Percentiles rank a stretch among this genome's conserved stretches.
phyloP scores from a whole-genome alignment of 1,140 invertebrate species.

The Scaptomyza graminum region DNA sequence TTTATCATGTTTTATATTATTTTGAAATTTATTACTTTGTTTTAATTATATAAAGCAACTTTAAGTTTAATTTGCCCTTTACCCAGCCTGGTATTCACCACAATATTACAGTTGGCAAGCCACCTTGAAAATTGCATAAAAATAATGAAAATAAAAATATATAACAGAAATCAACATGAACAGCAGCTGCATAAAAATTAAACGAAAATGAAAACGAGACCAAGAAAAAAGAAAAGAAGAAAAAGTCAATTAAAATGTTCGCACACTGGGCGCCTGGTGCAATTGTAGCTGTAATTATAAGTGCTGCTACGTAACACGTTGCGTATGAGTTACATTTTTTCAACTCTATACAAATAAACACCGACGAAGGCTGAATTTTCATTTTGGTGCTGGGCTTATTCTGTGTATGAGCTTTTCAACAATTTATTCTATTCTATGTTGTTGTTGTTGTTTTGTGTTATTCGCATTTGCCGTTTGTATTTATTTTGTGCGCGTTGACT shows the following conservation, averaged over 20 bases:
- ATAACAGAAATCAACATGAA: background rate
- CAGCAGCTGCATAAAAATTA: background rate
- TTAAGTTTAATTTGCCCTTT: too few species aligned
- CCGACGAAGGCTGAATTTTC: constrained; percentile 30
- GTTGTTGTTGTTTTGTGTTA: constrained; percentile 10
- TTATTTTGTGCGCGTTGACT: constrained; percentile 59
- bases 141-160: background rate
- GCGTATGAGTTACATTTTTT: constrained; percentile 55
- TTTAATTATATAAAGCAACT: too few species aligned
- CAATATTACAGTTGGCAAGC: too few species aligned
- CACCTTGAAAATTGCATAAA: too few species aligned
- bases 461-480: constrained; percentile 38
- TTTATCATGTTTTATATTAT: too few species aligned
- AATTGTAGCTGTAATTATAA: constrained; percentile 58
- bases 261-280: constrained; percentile 19
- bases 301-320: constrained; percentile 35
- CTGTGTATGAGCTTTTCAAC: constrained; percentile 44
- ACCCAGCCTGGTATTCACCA: too few species aligned
- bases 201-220: constrained; percentile 7
- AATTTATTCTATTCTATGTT: constrained; percentile 45
- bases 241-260: constrained; percentile 64
- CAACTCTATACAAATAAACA: constrained; percentile 17
- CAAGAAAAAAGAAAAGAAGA: constrained; percentile 5
- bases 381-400: constrained; percentile 18
- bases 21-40: too few species aligned